These are phyloP conservation scores for Sympetrum striolatum DNA, from an alignment of 2,888 invertebrate species.

Conservation along the genomic window DNA sequence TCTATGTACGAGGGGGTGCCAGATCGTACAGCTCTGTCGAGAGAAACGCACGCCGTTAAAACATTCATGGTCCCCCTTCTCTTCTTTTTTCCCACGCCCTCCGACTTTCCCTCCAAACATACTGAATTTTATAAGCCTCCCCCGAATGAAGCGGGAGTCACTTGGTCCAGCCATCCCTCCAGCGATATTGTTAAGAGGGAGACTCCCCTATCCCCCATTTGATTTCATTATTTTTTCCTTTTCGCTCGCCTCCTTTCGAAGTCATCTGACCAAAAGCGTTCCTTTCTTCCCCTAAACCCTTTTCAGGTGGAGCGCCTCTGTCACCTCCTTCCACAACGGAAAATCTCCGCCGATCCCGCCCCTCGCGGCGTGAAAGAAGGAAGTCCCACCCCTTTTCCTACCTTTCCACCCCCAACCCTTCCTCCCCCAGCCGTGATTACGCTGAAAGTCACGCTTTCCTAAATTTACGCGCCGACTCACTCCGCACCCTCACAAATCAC, in stretches of 20 bases:
- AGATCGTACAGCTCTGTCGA: too few relatives aligned
- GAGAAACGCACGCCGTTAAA: too few relatives aligned
- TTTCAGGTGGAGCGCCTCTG: background rate
- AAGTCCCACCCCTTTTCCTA: background rate
- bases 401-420: background rate
- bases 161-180: background rate
- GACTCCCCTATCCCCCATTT: background rate
- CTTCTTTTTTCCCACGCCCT: background rate
- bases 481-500: background rate
- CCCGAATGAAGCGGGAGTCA: background rate
- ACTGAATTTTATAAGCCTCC: background rate
- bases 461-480: background rate
- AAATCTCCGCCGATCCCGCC: background rate
- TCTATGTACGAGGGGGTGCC: too few relatives aligned
- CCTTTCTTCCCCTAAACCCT: background rate
- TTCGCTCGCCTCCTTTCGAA: background rate
- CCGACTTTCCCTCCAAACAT: background rate
- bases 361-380: background rate
- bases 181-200: background rate
- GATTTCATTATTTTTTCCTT: background rate
- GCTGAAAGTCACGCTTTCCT: constrained; percentile 35
- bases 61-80: background rate
- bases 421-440: background rate
- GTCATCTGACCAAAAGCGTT: background rate
- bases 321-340: background rate